Percentiles rank a stretch among this genome's conserved stretches.
phyloP scores from a whole-genome alignment of 2,888 invertebrate genomes.

The Apodemia duryi region DNA sequence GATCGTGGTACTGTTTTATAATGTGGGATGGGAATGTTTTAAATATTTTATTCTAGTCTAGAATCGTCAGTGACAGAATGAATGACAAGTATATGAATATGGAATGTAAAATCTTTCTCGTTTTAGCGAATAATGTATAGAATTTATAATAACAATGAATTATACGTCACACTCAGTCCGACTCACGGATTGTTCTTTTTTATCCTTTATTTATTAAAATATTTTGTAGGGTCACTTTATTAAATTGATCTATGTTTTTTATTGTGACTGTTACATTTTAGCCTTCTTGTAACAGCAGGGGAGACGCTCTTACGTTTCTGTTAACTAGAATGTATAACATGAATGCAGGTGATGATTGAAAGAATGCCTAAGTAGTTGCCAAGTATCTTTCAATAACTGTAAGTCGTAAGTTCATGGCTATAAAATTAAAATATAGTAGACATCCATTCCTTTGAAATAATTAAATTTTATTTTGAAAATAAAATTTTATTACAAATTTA shows the following conservation, averaged over 20 bases:
- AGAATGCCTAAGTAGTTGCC: slow-evolving; percentile 22
- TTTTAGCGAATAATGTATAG: slow-evolving; percentile 15
- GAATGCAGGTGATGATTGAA: slow-evolving; percentile 18
- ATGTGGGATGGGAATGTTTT: slow-evolving; percentile 35
- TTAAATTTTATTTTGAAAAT: not conserved
- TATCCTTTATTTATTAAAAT: slow-evolving; percentile 45
- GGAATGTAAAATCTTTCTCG: slow-evolving; percentile 19
- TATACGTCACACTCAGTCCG: slow-evolving; percentile 29
- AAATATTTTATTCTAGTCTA: slow-evolving; percentile 60
- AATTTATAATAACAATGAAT: slow-evolving; percentile 19
- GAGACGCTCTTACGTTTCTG: slow-evolving; percentile 14
- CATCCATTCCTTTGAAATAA: slow-evolving; percentile 2
- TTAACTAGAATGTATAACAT: slow-evolving; percentile 20
- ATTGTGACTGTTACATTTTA: slow-evolving; percentile 33
- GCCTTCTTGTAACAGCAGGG: slow-evolving; percentile 14
- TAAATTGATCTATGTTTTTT: slow-evolving; percentile 34
- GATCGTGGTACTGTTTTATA: slow-evolving; percentile 38
- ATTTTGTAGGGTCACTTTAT: slow-evolving; percentile 34
- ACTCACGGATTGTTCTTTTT: slow-evolving; percentile 35
- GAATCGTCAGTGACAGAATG: slow-evolving; percentile 51
- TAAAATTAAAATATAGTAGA: not conserved
- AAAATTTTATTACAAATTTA: slow-evolving; percentile 23
- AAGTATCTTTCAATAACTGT: slow-evolving; percentile 23
- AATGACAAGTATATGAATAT: slow-evolving; percentile 24
- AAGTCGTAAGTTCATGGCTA: not conserved